Conservation (phyloP, 2,797 vertebrate genomes). For the Takifugu rubripes region DNA sequence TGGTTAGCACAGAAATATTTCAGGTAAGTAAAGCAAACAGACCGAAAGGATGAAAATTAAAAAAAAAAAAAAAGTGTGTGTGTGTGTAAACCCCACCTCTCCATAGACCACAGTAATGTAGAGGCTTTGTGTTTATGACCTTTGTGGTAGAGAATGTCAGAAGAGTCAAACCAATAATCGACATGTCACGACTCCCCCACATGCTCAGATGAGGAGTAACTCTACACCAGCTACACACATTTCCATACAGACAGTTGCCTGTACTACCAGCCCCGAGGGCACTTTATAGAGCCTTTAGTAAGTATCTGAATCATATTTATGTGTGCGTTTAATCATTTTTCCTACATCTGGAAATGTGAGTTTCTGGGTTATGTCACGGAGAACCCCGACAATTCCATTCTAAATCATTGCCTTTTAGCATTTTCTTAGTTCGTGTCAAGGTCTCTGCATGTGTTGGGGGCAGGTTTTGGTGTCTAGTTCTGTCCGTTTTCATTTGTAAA, state of each 20-base stretch:
- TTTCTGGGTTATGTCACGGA: too few relatives aligned
- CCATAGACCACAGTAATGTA: constrained; percentile 40
- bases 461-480: too few relatives aligned
- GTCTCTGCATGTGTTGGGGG: too few relatives aligned
- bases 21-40: too few relatives aligned
- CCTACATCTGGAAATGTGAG: too few relatives aligned
- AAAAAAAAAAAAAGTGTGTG: neutral
- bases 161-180: constrained; percentile 28
- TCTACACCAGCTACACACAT: constrained; percentile 1
- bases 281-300: too few relatives aligned
- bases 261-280: neutral
- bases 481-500: too few relatives aligned
- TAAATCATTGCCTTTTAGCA: too few relatives aligned
- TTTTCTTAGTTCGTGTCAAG: too few relatives aligned
- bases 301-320: neutral
- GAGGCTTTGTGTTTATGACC: constrained; percentile 50
- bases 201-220: constrained; percentile 35
- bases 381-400: too few relatives aligned
- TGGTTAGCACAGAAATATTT: too few relatives aligned
- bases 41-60: neutral
- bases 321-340: neutral
- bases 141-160: constrained; percentile 33
- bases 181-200: neutral
- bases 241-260: neutral
- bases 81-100: neutral